Evolutionary conservation across 92 coral and sea anemone genomes (phyloP), one percentile per base, ranked within the genome.

Genomic region (Umimayanthus kanabou): DNA sequence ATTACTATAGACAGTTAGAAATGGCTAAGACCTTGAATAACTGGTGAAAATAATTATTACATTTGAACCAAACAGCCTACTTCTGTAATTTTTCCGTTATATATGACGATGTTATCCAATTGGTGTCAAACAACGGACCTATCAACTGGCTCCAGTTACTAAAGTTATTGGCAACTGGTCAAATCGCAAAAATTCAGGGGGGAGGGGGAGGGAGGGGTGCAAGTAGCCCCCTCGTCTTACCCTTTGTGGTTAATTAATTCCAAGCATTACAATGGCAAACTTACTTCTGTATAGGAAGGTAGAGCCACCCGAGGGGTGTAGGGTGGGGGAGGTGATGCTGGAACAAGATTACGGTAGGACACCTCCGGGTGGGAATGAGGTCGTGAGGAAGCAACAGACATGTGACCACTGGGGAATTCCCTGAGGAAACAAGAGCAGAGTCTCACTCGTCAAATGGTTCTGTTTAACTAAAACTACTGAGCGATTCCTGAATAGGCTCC

Each of bases 341-440:
- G 92, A 28, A 77, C 74, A 58, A 88, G 55, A 49, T 77, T 85
- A 43, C 85, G 84, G 72, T 84, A 49, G 4, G 85, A 82, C 4
- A 85, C 81, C 47, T 91, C 89, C 23, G 78, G 45, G 84, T 42
- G 81, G 13, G 76, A 45, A 43, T 23, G 53, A 64, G 93, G 92
- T 6, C 91, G 91, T 0, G 93, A 86, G 7, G 93, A 88, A 37
- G 87, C 66, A 0, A 87, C 93, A 16, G 83, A 77, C 5, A 42
- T 89, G 74, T 93, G 98, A 29, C 95, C 95, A 73, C 85, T 87
- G 13, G 95, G 98, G 33, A 93, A 77, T 83, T 76, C 81, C 82
- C 98, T 94, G 74, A 10, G 39, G 72, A 73, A 33, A 80, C 42
- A 39, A 39, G 43, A 75, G 6, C 47, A 75, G 20, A 75, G 45